A percentile compares a stretch with the other conserved stretches of the same genome.
Evolutionary conservation across 2,888 invertebrate genomes (phyloP).

Genomic region (Dichetophora obliterata): DNA sequence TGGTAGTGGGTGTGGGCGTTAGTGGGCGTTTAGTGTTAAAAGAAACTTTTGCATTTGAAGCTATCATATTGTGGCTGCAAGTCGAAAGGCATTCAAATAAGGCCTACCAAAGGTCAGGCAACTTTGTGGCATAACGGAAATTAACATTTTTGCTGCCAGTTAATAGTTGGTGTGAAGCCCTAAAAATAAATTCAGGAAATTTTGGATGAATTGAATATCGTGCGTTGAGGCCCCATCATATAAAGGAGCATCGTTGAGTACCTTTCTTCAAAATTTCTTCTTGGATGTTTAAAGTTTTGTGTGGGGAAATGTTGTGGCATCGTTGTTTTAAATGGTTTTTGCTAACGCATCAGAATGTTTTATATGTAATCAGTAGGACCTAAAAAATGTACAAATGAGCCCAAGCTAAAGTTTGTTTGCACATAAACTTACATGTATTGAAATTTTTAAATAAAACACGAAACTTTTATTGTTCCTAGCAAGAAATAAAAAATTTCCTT

Average conservation of each 20-base stretch:
- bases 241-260: too few species aligned
- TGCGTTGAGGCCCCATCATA: neutral
- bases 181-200: neutral
- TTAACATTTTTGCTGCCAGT: neutral
- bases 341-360: too few species aligned
- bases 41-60: neutral
- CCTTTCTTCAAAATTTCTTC: too few species aligned
- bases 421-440: too few species aligned
- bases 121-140: constrained; percentile 3
- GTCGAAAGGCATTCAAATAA: neutral
- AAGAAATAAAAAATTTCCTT: neutral
- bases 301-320: too few species aligned
- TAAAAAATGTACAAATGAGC: too few species aligned
- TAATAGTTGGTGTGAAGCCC: neutral
- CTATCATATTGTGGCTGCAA: neutral
- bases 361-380: too few species aligned
- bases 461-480: too few species aligned
- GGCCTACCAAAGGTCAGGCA: constrained; percentile 21
- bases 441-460: too few species aligned
- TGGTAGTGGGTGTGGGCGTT: neutral
- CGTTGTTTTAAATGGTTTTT: too few species aligned
- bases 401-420: too few species aligned
- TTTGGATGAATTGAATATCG: neutral
- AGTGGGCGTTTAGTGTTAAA: neutral
- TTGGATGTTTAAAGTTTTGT: too few species aligned